Percentiles rank a stretch among this genome's conserved stretches.
These are phyloP conservation scores for Tridacna gigas DNA, from an alignment of 2,888 invertebrate species.

Conservation along the genomic window DNA sequence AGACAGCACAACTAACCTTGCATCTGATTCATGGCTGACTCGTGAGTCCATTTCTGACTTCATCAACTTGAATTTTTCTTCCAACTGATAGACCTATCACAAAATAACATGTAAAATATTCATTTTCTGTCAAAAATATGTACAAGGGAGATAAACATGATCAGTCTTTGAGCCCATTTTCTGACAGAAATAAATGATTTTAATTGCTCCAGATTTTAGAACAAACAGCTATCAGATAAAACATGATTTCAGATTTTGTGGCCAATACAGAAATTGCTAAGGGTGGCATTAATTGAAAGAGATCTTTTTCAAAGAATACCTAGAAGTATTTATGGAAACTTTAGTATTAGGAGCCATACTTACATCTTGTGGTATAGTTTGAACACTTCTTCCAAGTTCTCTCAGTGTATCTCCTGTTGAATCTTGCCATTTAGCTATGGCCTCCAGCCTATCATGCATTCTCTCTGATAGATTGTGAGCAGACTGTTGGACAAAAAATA, in stretches of 20 bases:
- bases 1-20: slow-evolving; percentile 65
- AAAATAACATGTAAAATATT: too few relatives aligned
- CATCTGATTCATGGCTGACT: slow-evolving; percentile 77
- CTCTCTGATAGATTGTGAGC: slow-evolving; percentile 74
- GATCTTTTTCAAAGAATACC: too few relatives aligned
- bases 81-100: slow-evolving; percentile 76
- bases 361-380: slow-evolving; percentile 80
- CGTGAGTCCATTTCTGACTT: slow-evolving; percentile 79
- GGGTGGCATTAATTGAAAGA: too few relatives aligned
- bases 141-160: too few relatives aligned
- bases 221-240: too few relatives aligned
- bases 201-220: too few relatives aligned
- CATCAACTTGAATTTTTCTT: slow-evolving; percentile 79
- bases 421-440: slow-evolving; percentile 81
- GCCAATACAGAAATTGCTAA: neutral
- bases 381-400: slow-evolving; percentile 75
- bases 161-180: too few relatives aligned
- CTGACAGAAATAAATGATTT: too few relatives aligned
- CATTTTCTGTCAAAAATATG: too few relatives aligned
- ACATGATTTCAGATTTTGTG: neutral
- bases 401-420: slow-evolving; percentile 79
- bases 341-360: slow-evolving; percentile 24
- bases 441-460: slow-evolving; percentile 78
- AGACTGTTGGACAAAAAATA: slow-evolving; percentile 62
- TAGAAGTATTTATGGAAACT: too few relatives aligned